phyloP scores from a whole-genome alignment of 2,888 invertebrate genomes.

The Caenorhabditis angaria region DNA sequence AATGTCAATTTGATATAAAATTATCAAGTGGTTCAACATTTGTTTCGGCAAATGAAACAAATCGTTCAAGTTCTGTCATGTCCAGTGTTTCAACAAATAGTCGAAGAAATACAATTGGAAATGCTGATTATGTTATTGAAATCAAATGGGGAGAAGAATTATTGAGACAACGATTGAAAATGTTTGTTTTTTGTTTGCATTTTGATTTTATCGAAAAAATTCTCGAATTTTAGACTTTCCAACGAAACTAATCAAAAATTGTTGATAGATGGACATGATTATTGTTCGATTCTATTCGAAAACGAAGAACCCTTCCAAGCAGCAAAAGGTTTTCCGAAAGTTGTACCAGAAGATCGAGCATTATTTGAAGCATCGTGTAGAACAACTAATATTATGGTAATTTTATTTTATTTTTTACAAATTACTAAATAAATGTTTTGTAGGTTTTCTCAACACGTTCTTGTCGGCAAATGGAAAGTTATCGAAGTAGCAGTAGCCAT shows the following conservation, averaged over 20 bases:
- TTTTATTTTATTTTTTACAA: neutral
- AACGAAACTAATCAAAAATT: neutral
- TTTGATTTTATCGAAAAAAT: neutral
- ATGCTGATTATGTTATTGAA: slow-evolving; percentile 5
- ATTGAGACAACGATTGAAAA: slow-evolving; percentile 11
- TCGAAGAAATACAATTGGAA: neutral
- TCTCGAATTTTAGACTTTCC: neutral
- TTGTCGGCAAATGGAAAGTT: slow-evolving; percentile 3
- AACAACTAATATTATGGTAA: slow-evolving; percentile 10
- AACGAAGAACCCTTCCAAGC: neutral
- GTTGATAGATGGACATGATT: neutral
- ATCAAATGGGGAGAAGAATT: slow-evolving; percentile 14
- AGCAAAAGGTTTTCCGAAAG: neutral
- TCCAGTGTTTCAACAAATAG: neutral
- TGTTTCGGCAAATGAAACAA: neutral
- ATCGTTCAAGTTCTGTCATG: neutral
- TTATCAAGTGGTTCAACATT: neutral
- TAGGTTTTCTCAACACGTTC: slow-evolving; percentile 5
- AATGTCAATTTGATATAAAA: neutral
- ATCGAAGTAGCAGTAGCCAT: neutral
- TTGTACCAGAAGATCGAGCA: neutral
- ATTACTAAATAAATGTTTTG: neutral
- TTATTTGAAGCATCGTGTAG: slow-evolving; percentile 8
- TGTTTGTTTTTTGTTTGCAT: neutral
- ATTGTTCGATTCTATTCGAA: neutral